Percentiles rank a stretch among this genome's conserved stretches.
phyloP scores from a whole-genome alignment of 2,888 invertebrate genomes.

The Chirona hameri region DNA sequence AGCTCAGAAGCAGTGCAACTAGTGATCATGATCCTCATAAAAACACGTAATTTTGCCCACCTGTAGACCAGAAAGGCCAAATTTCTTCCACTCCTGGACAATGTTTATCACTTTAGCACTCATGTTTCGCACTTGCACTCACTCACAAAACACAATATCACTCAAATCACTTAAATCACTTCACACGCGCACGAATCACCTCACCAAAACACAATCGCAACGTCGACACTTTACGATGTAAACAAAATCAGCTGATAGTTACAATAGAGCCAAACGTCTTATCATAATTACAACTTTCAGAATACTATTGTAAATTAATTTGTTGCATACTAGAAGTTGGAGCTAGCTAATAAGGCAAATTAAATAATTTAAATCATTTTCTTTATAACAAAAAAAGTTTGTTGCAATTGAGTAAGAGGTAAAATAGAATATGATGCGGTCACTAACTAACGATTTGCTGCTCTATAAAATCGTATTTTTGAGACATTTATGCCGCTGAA shows the following conservation, averaged over 20 bases:
- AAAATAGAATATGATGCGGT: neutral
- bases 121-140: neutral
- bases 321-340: no score
- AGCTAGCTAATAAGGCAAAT: no score
- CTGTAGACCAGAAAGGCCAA: slow-evolving; percentile 2
- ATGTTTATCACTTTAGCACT: neutral
- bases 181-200: neutral
- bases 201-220: neutral
- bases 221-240: neutral
- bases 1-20: no score
- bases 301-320: no score
- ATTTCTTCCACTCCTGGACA: slow-evolving; percentile 12
- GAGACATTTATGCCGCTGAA: neutral
- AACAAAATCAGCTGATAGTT: neutral
- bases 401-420: neutral
- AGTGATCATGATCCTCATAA: neutral
- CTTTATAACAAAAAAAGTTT: neutral
- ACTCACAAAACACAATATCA: neutral
- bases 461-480: neutral
- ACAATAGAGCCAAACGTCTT: neutral
- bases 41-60: neutral
- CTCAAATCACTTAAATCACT: neutral
- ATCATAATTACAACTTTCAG: no score
- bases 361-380: no score
- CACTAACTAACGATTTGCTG: neutral